These are phyloP conservation scores for Tangachromis dhanisi DNA, from an alignment of 2,113 vertebrate genomes.

Conservation along the genomic window DNA sequence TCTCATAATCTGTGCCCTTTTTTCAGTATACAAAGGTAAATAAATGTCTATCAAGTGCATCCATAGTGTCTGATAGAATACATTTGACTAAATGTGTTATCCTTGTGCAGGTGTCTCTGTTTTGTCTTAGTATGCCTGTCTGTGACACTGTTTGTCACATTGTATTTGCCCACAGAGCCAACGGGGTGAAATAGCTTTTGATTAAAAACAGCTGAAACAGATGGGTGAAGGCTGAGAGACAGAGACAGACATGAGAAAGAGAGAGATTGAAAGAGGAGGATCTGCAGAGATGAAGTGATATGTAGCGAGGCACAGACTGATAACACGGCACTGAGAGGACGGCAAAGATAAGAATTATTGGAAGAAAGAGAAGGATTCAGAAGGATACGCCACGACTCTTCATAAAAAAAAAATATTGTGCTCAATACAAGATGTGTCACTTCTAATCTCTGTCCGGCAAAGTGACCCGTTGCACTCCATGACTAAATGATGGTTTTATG, in stretches of 20 bases:
- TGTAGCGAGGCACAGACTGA: constrained; percentile 11
- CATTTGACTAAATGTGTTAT: not conserved
- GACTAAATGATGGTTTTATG: not conserved
- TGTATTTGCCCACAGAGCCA: constrained; percentile 26
- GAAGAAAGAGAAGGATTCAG: not conserved
- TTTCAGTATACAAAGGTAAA: not conserved
- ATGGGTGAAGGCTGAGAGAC: constrained; percentile 25
- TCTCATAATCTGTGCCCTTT: not conserved
- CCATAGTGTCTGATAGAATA: not conserved
- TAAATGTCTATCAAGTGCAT: not conserved
- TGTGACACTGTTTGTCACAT: constrained; percentile 11
- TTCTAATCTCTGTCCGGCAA: not conserved
- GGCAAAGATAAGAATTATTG: constrained; percentile 34
- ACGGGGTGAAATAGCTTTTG: constrained; percentile 33
- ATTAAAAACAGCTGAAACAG: constrained; percentile 50
- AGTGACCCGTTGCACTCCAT: not conserved
- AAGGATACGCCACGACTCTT: not conserved
- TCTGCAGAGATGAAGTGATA: constrained; percentile 54
- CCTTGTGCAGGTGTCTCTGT: not conserved
- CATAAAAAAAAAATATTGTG: not conserved
- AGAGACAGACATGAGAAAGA: constrained; percentile 35
- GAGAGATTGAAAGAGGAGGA: constrained; percentile 38
- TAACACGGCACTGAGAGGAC: constrained; percentile 24
- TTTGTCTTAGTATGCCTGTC: not conserved
- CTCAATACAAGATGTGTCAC: not conserved